Evolutionary conservation across 2,797 vertebrate genomes (phyloP), one percentile per base, ranked within the genome.

Genomic region (Harpagifer antarcticus): DNA sequence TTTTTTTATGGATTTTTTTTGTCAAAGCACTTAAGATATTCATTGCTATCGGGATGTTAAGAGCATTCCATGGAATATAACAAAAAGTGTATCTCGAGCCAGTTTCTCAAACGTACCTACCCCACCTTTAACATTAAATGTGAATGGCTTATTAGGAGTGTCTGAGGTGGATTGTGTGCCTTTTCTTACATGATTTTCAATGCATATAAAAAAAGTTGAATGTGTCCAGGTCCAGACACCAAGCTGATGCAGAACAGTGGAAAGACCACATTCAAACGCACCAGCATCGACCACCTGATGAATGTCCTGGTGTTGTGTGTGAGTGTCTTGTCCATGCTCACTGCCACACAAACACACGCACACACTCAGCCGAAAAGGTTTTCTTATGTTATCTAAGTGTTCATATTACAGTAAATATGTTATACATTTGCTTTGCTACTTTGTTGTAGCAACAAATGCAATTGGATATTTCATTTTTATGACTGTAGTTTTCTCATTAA

Each of bases 191-290:
- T 9, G 3, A 33, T 17, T 40, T 20, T n/a, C 15, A 27, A 4
- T 47, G 16, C 23, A 2, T 37, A 47, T 84, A 31, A 65, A 13
- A 2, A n/a, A 3, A 2, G 64, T 23, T 59, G 60, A 87, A 89
- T 40, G 13, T 83, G 72, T 81, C 20, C 87, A 99, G 98, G 98
- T 67, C 97, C 96, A n/a, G 97, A 99, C 89, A 98, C 97, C 1
- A 99, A 99, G 83, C 93, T 99, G 76, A 99, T 99, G 97, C 97
- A 99, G 91, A 99, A 99, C 91, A 96, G 96, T 2, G 98, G 97
- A 33, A 97, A 94, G 88, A 94, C 95, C 0, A 88, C 86, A 2
- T 97, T 99, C 84, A 99, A 99, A 87, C 89, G 96, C 60, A 99
- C 97, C 0, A 96, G 95, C 78, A 96, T 98, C 0, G 98, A 99